A percentile compares a stretch with the other conserved stretches of the same genome.
These are phyloP conservation scores for Phasianus colchicus DNA, from an alignment of 2,113 vertebrate genomes.

Conservation along the genomic window DNA sequence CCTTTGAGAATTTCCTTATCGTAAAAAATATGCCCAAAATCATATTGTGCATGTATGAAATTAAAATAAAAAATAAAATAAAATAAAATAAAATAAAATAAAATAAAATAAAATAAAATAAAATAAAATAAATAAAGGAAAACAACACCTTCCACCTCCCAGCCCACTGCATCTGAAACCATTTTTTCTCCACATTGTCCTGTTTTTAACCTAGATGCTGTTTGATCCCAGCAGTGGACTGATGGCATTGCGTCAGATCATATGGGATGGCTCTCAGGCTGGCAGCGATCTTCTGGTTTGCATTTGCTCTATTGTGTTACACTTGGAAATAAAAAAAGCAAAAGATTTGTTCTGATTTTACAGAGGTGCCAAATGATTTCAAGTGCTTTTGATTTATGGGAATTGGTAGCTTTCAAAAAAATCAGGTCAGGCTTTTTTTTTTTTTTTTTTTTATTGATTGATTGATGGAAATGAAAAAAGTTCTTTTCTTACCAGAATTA, in stretches of 20 bases:
- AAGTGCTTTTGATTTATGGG: background rate
- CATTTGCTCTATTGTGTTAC: background rate
- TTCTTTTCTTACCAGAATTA: background rate
- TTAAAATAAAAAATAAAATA: background rate
- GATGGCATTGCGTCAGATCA: background rate
- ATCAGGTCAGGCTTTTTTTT: background rate
- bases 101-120: background rate
- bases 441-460: background rate
- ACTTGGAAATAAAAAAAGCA: constrained; percentile 4
- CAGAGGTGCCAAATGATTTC: background rate
- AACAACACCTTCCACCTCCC: background rate
- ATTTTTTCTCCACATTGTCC: background rate
- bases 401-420: background rate
- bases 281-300: background rate
- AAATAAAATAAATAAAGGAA: background rate
- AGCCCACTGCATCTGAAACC: background rate
- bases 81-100: background rate
- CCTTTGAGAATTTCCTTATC: background rate
- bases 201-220: background rate
- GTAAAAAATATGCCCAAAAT: background rate
- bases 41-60: background rate
- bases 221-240: background rate
- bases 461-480: background rate
- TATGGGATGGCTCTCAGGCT: background rate
- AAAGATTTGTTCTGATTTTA: constrained; percentile 3